phyloP scores from a whole-genome alignment of 2,888 invertebrate species.

The Papilio gigon region DNA sequence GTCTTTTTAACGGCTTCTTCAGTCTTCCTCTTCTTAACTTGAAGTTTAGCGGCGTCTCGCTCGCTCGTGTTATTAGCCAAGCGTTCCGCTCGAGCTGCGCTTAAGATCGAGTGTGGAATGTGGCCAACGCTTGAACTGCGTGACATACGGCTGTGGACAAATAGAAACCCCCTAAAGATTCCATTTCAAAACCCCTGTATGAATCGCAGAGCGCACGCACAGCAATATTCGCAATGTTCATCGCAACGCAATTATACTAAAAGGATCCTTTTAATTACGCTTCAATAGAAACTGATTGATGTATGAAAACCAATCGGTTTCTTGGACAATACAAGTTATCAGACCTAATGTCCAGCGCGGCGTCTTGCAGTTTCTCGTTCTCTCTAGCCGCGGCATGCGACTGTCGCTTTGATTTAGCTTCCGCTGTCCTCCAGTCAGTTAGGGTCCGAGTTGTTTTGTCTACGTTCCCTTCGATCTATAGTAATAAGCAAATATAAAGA shows the following conservation, averaged over 20 bases:
- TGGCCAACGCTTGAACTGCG: conserved; percentile 83
- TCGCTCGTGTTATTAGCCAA: conserved; percentile 70
- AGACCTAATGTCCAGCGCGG: conserved; percentile 77
- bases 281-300: conserved; percentile 50
- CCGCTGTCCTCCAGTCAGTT: conserved; percentile 92
- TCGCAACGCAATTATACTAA: conserved; percentile 54
- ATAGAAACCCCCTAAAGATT: conserved; percentile 40
- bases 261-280: conserved; percentile 66
- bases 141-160: conserved; percentile 70
- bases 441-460: conserved; percentile 92
- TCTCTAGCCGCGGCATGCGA: conserved; percentile 94
- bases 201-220: conserved; percentile 53
- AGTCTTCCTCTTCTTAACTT: conserved; percentile 93
- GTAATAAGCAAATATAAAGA: conserved; percentile 45
- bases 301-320: conserved; percentile 46
- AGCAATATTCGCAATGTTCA: conserved; percentile 52
- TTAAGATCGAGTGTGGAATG: conserved; percentile 79
- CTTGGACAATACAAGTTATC: conserved; percentile 53
- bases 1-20: conserved; percentile 95
- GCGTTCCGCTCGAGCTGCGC: conserved; percentile 72
- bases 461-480: conserved; percentile 87
- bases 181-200: conserved; percentile 21
- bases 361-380: conserved; percentile 95
- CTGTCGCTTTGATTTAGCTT: conserved; percentile 94
- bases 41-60: conserved; percentile 88